A percentile compares a stretch with the other conserved stretches of the same genome.
These are phyloP conservation scores for Spodoptera picta DNA, from an alignment of 2,888 invertebrate genomes.

Conservation along the genomic window DNA sequence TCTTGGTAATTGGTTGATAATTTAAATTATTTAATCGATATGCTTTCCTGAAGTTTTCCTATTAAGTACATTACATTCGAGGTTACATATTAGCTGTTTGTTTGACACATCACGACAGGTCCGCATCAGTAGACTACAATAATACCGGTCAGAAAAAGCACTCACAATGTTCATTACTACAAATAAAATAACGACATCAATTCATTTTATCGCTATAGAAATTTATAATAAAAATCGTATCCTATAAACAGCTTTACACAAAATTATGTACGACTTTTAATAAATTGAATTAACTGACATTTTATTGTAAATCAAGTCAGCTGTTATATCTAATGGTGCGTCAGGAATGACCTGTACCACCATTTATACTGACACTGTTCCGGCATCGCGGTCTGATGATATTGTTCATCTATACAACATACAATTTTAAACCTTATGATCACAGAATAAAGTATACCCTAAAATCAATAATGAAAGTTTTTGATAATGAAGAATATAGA, in stretches of 20 bases:
- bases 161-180: too few species aligned
- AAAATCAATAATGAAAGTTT: too few species aligned
- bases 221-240: constrained; percentile 6
- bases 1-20: neutral
- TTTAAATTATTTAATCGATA: too few species aligned
- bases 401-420: constrained; percentile 16
- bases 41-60: too few species aligned
- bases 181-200: too few species aligned
- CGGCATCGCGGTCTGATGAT: constrained; percentile 33
- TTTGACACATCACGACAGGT: too few species aligned
- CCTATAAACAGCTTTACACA: constrained; percentile 27
- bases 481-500: constrained; percentile 31
- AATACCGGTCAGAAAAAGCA: too few species aligned
- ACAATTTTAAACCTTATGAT: constrained; percentile 35
- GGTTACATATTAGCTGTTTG: too few species aligned
- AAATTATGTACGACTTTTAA: constrained; percentile 37
- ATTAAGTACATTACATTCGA: too few species aligned
- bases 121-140: too few species aligned
- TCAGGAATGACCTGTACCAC: constrained; percentile 51
- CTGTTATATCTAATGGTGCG: constrained; percentile 55
- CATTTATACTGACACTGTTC: constrained; percentile 52
- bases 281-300: constrained; percentile 59
- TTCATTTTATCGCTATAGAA: too few species aligned
- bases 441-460: neutral
- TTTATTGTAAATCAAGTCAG: constrained; percentile 44